phyloP scores from a whole-genome alignment of 2,113 vertebrate species.

The Gadus chalcogrammus region DNA sequence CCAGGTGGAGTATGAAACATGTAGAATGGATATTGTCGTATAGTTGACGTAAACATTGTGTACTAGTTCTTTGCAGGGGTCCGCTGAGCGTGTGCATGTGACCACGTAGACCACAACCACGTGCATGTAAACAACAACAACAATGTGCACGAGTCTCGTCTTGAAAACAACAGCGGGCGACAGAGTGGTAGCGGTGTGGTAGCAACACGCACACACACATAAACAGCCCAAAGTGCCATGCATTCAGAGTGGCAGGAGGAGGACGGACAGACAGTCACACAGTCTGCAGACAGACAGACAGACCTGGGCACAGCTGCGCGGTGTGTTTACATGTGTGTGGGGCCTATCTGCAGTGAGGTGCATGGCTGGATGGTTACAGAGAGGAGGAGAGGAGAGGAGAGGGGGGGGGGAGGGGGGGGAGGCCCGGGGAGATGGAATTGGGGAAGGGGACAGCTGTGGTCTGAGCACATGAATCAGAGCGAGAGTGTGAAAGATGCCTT shows the following conservation, averaged over 20 bases:
- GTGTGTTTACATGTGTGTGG: conserved; percentile 48
- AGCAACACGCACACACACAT: conserved; percentile 22
- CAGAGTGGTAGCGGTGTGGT: conserved; percentile 21
- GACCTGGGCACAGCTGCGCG: conserved; percentile 67
- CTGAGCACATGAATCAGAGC: conserved; percentile 48
- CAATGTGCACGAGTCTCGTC: conserved; percentile 3
- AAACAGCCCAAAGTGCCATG: conserved; percentile 42
- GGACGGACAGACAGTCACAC: conserved; percentile 48
- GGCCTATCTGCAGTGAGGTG: conserved; percentile 35
- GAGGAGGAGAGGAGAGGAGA: conserved; percentile 31
- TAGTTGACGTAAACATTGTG: too few relatives aligned
- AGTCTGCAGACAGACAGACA: conserved; percentile 71
- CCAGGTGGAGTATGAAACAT: conserved; percentile 38
- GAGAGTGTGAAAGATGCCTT: conserved; percentile 88
- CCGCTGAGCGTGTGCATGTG: too few relatives aligned
- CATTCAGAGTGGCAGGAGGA: conserved; percentile 41
- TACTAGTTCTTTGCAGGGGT: too few relatives aligned
- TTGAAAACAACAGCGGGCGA: conserved; percentile 21
- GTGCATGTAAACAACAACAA: not conserved
- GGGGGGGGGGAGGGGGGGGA: conserved; percentile 19
- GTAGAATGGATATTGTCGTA: conserved; percentile 13
- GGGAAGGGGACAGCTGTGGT: conserved; percentile 53
- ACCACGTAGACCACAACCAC: not conserved
- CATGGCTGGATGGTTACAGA: conserved; percentile 24
- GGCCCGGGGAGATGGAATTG: conserved; percentile 45